phyloP scores from a whole-genome alignment of 2,888 invertebrate genomes.

The Ernsta delagoae region DNA sequence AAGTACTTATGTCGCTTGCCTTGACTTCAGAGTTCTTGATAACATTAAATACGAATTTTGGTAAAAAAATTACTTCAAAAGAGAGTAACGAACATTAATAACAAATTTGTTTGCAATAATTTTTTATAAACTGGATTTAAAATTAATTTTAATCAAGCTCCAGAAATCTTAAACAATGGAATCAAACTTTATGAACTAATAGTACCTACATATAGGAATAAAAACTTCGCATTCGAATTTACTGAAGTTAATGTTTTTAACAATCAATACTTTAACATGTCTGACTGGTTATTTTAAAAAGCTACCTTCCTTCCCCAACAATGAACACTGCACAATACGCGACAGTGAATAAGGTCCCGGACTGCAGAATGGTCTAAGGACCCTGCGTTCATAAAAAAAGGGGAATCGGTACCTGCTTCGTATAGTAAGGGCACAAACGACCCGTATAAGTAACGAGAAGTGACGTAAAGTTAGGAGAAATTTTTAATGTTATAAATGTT shows the following conservation, averaged over 20 bases:
- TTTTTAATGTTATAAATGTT: not conserved
- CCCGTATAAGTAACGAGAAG: constrained; percentile 9
- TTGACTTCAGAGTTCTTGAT: not conserved
- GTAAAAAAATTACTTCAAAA: not conserved
- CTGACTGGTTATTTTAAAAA: constrained; percentile 22
- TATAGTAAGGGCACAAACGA: constrained; percentile 12
- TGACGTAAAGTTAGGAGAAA: not conserved
- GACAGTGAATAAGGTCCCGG: constrained; percentile 48
- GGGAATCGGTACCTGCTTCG: constrained; percentile 70
- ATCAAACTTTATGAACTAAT: not conserved
- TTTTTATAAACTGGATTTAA: too few species aligned
- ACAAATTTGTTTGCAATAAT: too few species aligned
- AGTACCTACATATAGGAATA: not conserved
- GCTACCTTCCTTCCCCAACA: constrained; percentile 38
- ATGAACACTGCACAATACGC: constrained; percentile 43
- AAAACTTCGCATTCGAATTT: not conserved
- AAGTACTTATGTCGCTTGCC: too few species aligned
- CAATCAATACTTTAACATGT: constrained; percentile 14
- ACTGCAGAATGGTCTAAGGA: constrained; percentile 51
- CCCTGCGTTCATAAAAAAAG: constrained; percentile 59
- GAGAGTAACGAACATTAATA: not conserved
- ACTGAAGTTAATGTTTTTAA: not conserved
- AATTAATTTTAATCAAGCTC: too few species aligned
- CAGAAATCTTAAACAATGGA: not conserved
- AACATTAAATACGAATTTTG: not conserved